phyloP scores from a whole-genome alignment of 1,140 invertebrate genomes.

The Calliopsis andreniformis region DNA sequence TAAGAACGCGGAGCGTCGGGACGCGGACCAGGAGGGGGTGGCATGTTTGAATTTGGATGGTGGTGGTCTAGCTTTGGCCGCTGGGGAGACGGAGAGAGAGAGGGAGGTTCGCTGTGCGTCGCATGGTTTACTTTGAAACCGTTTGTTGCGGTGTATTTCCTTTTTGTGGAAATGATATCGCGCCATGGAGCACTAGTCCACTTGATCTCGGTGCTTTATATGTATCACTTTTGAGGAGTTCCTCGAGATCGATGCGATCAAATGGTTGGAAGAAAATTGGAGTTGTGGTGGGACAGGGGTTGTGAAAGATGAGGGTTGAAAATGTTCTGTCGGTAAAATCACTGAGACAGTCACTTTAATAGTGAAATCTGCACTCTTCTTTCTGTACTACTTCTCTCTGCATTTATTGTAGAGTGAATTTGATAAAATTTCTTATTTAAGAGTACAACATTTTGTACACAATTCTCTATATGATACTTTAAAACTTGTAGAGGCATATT shows the following conservation, averaged over 20 bases:
- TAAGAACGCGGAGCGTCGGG: constrained; percentile 43
- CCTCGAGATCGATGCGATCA: background rate
- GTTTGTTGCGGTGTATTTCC: constrained; percentile 46
- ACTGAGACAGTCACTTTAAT: too few species aligned
- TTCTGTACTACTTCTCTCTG: too few species aligned
- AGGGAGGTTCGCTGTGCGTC: constrained; percentile 48
- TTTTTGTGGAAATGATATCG: constrained; percentile 25
- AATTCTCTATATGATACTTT: too few species aligned
- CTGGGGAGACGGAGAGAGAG: constrained; percentile 12
- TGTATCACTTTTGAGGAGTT: background rate
- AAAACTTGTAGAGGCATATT: too few species aligned
- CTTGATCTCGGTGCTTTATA: constrained; percentile 29
- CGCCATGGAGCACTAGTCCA: background rate
- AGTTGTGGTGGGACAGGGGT: too few species aligned
- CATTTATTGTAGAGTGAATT: too few species aligned
- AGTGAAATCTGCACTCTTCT: too few species aligned
- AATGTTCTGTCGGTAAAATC: too few species aligned
- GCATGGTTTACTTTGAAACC: constrained; percentile 58
- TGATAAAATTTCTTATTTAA: too few species aligned
- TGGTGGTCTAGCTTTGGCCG: constrained; percentile 59
- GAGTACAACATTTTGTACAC: too few species aligned
- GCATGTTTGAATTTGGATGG: constrained; percentile 68
- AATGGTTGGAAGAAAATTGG: too few species aligned
- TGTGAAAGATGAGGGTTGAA: too few species aligned
- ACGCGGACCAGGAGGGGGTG: constrained; percentile 26